These are phyloP conservation scores for Brachionus rubens DNA, from an alignment of 1,140 invertebrate species.

Conservation along the genomic window DNA sequence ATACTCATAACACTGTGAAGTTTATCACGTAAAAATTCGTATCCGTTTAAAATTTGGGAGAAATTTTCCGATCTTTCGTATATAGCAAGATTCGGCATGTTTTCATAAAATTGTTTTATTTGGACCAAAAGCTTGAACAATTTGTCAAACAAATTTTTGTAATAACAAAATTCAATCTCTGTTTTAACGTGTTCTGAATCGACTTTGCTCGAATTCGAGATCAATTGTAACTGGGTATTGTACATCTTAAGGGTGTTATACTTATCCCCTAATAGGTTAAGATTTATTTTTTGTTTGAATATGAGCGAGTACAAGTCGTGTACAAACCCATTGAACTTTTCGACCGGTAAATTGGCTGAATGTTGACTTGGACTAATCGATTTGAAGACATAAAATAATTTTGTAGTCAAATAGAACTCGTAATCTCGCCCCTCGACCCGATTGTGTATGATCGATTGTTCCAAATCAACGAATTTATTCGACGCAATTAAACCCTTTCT, in stretches of 20 bases:
- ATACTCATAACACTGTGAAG: no score
- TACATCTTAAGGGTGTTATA: no score
- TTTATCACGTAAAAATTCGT: no score
- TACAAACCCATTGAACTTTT: conserved; percentile 13
- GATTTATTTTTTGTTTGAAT: background rate
- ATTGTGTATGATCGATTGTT: background rate
- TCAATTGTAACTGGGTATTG: no score
- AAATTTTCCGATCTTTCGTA: no score
- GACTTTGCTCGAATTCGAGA: no score
- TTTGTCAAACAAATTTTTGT: no score
- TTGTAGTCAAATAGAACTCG: conserved; percentile 7
- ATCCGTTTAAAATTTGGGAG: no score
- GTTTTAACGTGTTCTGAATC: background rate
- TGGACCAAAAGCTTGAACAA: background rate
- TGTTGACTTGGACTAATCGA: background rate
- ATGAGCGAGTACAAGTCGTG: background rate
- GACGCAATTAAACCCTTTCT: background rate
- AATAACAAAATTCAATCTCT: no score
- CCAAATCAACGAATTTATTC: background rate
- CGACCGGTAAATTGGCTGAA: background rate
- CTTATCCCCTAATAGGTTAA: background rate
- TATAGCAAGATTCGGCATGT: background rate
- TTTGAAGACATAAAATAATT: conserved; percentile 11
- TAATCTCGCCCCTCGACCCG: background rate
- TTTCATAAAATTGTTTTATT: conserved; percentile 23